Conservation (phyloP, 2,888 invertebrate species). For the Antheraea assamensis region DNA sequence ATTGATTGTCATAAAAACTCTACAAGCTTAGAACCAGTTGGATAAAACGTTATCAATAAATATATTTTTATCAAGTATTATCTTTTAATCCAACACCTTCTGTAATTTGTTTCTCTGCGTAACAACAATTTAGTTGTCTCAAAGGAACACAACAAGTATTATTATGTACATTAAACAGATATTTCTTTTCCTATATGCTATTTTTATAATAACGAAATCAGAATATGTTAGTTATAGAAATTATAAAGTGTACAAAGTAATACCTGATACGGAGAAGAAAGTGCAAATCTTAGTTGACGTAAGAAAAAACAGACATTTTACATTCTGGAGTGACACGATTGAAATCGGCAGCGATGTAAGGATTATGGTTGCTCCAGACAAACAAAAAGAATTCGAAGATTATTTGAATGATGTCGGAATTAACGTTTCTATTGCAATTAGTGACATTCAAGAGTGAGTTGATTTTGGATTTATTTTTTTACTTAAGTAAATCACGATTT, state of each 20-base stretch:
- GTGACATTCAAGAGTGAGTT: slow-evolving; percentile 9
- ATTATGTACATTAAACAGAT: background rate
- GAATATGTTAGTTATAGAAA: slow-evolving; percentile 69
- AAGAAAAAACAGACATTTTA: slow-evolving; percentile 57
- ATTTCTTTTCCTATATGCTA: background rate
- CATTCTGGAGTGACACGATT: slow-evolving; percentile 64
- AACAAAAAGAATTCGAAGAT: slow-evolving; percentile 22
- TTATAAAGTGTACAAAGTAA: slow-evolving; percentile 82
- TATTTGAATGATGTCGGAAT: background rate
- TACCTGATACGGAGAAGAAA: slow-evolving; percentile 72
- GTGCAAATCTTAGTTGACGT: slow-evolving; percentile 69
- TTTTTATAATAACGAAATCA: slow-evolving; percentile 15
- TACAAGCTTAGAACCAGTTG: background rate
- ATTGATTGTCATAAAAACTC: background rate
- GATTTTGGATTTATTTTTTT: background rate
- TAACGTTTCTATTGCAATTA: background rate
- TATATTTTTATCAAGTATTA: slow-evolving; percentile 14
- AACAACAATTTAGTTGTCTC: background rate
- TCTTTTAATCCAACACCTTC: slow-evolving; percentile 3
- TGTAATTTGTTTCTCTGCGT: background rate
- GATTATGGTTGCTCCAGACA: slow-evolving; percentile 58
- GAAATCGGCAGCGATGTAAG: slow-evolving; percentile 57
- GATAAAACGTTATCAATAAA: slow-evolving; percentile 9
- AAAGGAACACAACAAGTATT: background rate
- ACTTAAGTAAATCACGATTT: no score